Conservation (phyloP, 2,888 invertebrate species). For the Drepanosiphum platanoidis region DNA sequence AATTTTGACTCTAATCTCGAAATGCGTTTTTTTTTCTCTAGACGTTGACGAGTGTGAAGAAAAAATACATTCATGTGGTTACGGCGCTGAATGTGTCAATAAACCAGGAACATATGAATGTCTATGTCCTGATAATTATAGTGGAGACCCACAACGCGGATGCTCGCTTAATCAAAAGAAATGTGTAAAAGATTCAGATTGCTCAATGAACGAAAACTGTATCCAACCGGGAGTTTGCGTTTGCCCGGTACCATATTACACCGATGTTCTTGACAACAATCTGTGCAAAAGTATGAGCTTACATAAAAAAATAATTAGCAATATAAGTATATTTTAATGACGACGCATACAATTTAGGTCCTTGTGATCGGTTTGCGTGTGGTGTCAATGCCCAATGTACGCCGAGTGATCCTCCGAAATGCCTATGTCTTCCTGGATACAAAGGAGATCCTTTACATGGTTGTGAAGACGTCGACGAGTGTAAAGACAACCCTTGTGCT, state of each 20-base stretch:
- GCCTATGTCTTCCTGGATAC: conserved; percentile 87
- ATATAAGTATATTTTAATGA: not conserved
- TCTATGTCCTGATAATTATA: conserved; percentile 82
- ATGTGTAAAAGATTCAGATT: conserved; percentile 84
- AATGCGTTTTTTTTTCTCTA: conserved; percentile 53
- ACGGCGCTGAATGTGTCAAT: conserved; percentile 87
- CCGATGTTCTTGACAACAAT: conserved; percentile 82
- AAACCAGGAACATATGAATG: conserved; percentile 81
- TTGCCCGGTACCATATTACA: conserved; percentile 89
- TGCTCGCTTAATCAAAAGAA: conserved; percentile 85
- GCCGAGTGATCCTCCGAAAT: conserved; percentile 87
- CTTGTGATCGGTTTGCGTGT: conserved; percentile 89
- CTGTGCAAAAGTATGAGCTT: conserved; percentile 79
- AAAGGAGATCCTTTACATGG: conserved; percentile 87
- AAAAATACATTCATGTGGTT: conserved; percentile 77
- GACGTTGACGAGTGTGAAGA: conserved; percentile 65
- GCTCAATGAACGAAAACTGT: conserved; percentile 87
- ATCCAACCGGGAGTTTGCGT: conserved; percentile 91
- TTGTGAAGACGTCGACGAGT: conserved; percentile 88
- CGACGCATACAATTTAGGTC: conserved; percentile 68
- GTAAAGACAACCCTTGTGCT: conserved; percentile 83
- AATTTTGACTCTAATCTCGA: not conserved
- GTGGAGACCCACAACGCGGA: conserved; percentile 82
- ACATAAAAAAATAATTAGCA: not conserved
- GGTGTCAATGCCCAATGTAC: conserved; percentile 91